Percentiles rank a stretch among this genome's conserved stretches.
phyloP scores from a whole-genome alignment of 1,140 invertebrate genomes.

The Plectus sambesii region DNA sequence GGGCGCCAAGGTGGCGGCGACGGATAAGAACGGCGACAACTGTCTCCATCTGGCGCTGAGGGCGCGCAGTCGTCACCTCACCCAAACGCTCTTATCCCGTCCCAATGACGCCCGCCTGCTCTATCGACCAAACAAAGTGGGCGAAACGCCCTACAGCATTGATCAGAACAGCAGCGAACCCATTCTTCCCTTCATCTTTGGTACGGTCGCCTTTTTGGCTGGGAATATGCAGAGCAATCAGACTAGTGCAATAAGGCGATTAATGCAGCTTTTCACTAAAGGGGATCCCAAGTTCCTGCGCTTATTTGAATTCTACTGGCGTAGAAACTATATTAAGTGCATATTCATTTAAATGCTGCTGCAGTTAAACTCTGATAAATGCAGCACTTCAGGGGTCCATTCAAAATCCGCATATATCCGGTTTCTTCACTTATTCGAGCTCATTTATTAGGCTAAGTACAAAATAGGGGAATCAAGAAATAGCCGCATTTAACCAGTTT shows the following conservation, averaged over 20 bases:
- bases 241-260: background rate
- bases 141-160: conserved; percentile 95
- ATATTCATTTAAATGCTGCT: too few species aligned
- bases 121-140: conserved; percentile 82
- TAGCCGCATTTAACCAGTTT: too few species aligned
- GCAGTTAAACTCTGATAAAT: too few species aligned
- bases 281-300: background rate
- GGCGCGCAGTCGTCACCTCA: conserved; percentile 72
- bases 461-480: too few species aligned
- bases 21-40: conserved; percentile 82
- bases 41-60: conserved; percentile 92
- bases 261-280: background rate
- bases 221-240: too few species aligned
- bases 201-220: background rate
- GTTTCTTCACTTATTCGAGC: too few species aligned
- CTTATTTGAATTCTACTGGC: too few species aligned
- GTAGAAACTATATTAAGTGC: too few species aligned
- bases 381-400: too few species aligned
- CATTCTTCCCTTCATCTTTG: conserved; percentile 45
- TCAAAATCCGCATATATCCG: too few species aligned
- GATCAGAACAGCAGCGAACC: conserved; percentile 52
- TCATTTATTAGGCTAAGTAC: too few species aligned
- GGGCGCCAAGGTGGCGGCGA: conserved; percentile 81
- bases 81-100: conserved; percentile 83
- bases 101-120: conserved; percentile 88